phyloP scores from a whole-genome alignment of 2,797 vertebrate species.

The Acanthiza pusilla region DNA sequence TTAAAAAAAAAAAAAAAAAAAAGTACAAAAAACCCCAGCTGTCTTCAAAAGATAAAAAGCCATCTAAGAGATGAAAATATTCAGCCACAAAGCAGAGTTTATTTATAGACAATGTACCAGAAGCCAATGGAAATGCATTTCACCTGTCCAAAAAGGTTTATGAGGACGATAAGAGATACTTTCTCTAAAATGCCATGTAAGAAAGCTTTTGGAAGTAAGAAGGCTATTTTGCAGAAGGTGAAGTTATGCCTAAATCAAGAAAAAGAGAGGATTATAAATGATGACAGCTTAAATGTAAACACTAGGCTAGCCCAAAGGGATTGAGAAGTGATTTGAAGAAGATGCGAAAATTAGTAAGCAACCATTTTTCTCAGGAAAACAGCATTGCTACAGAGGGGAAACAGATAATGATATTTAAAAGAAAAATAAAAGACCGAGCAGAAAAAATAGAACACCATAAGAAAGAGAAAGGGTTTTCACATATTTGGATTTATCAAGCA shows the following conservation, averaged over 20 bases:
- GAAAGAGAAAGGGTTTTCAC: neutral
- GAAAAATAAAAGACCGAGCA: accelerated
- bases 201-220: neutral
- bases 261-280: neutral
- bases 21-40: neutral
- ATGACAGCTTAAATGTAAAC: neutral
- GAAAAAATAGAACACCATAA: neutral
- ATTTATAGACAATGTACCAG: neutral
- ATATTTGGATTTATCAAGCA: neutral
- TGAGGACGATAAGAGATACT: neutral
- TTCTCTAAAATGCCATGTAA: neutral
- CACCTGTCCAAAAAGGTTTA: neutral
- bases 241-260: neutral
- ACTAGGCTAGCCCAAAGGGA: neutral
- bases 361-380: neutral
- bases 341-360: neutral
- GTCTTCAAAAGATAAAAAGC: neutral
- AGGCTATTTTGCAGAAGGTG: neutral
- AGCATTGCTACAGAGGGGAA: neutral
- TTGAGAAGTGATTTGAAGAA: neutral
- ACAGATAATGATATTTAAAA: neutral
- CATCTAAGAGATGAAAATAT: neutral
- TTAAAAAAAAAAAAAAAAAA: neutral
- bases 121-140: neutral
- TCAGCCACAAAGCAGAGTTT: neutral